Evolutionary conservation across 2,113 vertebrate species (phyloP).

Genomic region (Ascaphus truei): DNA sequence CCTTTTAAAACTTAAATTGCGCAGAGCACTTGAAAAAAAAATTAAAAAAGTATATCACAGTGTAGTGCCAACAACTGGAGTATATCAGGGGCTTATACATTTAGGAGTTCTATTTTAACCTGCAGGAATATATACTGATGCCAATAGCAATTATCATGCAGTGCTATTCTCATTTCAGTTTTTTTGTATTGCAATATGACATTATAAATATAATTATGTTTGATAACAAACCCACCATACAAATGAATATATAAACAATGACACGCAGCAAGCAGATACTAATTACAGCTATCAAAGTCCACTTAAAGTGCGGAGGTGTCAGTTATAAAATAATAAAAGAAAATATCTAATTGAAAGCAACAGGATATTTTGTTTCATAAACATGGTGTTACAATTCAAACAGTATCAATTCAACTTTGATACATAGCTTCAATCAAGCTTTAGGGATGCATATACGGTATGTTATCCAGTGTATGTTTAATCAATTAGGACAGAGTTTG

Average conservation of each 20-base stretch:
- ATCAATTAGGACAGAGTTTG: too few species aligned
- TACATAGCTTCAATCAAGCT: background rate
- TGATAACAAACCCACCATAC: background rate
- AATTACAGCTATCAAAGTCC: slow-evolving; percentile 1
- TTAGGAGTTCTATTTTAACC: too few species aligned
- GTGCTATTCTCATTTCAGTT: background rate
- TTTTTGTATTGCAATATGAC: too few species aligned
- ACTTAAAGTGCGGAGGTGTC: background rate
- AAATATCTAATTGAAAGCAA: background rate
- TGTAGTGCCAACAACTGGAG: too few species aligned
- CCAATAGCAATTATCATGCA: background rate
- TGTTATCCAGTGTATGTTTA: background rate
- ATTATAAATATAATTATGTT: background rate
- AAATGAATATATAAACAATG: background rate
- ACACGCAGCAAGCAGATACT: background rate
- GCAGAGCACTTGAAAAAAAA: too few species aligned
- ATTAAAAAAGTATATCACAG: too few species aligned
- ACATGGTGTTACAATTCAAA: background rate
- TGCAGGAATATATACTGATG: too few species aligned
- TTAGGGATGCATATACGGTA: background rate
- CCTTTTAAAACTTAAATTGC: too few species aligned
- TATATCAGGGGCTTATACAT: too few species aligned
- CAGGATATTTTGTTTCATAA: background rate
- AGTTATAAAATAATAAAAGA: background rate
- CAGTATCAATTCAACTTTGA: background rate